Evolutionary conservation across 2,113 vertebrate genomes (phyloP), one percentile per base, ranked within the genome.

Genomic region (Nycticebus coucang): DNA sequence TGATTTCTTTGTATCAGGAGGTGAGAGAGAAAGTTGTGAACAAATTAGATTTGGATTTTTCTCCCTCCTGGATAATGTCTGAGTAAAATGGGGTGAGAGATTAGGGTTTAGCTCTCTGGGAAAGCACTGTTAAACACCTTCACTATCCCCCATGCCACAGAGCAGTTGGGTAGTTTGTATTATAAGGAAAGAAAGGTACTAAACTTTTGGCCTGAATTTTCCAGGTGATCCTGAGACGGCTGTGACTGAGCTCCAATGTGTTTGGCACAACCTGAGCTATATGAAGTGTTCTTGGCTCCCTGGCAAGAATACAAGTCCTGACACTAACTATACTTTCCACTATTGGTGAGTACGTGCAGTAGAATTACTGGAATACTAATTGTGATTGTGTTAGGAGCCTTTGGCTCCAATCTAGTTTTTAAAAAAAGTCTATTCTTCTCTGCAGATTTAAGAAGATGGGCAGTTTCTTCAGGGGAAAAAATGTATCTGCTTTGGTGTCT

Each of bases 231-330:
- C 98, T 5, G 94, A 97, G 62, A 97, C 97, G 0, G 95, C 97
- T 10, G 98, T 98, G 68, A 98, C 89, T 55, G 96, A 97, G 6
- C 87, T 98, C 14, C 94, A 80, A 15, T 98, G 98, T 2, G 21
- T 98, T 93, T 98, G 96, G 96, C 77, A 97, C 71, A 96, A 98
- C 85, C 62, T 96, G 69, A 95, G 77, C n/a, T 96, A 96, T 64
- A 96, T 98, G 95, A 97, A 96, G 19, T 98, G 98, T 84, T 96
- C 98, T 13, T 98, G 98, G 98, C 96, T 96, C 15, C 98, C 98
- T 71, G 98, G 98, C 74, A 92, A 50, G 59, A 96, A 92, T 33
- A 57, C 96, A 22, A 97, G 96, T 71, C 96, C 97, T 2, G 91
- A 95, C 74, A 97, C 96, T 69, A 97, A 97, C 71, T 98, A 98